Evolutionary conservation across 2,888 invertebrate species (phyloP).

Genomic region (Plagodis dolabraria): DNA sequence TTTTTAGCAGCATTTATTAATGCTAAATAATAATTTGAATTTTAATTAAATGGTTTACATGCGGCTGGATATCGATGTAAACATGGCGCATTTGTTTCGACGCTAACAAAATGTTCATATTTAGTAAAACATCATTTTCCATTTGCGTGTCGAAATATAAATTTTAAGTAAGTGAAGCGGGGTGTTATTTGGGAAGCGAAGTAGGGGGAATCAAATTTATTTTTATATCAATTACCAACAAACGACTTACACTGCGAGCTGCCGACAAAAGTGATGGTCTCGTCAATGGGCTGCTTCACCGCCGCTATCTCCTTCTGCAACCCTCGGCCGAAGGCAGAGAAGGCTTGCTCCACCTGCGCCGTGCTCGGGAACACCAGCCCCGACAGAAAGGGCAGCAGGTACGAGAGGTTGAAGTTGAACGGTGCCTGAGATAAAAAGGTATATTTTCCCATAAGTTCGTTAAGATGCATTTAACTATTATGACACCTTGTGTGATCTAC

Average conservation of each 20-base stretch:
- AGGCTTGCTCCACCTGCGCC: constrained; percentile 8
- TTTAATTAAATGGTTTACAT: too few relatives aligned
- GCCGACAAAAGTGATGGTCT: constrained; percentile 46
- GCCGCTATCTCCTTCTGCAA: constrained; percentile 48
- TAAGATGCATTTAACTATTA: too few relatives aligned
- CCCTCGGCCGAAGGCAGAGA: constrained; percentile 18
- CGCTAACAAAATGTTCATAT: too few relatives aligned
- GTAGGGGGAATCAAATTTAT: background rate
- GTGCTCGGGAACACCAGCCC: constrained; percentile 11
- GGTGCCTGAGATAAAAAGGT: constrained; percentile 10
- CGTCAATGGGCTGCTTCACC: constrained; percentile 55
- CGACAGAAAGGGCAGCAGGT: constrained; percentile 19
- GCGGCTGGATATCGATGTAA: too few relatives aligned
- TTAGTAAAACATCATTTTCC: too few relatives aligned
- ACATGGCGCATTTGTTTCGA: too few relatives aligned
- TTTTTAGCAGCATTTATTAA: too few relatives aligned
- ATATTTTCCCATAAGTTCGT: background rate
- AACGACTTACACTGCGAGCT: constrained; percentile 55
- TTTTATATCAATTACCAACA: background rate
- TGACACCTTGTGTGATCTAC: too few relatives aligned
- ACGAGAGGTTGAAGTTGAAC: constrained; percentile 16
- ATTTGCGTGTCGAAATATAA: too few relatives aligned
- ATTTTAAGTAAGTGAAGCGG: too few relatives aligned
- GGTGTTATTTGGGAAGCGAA: too few relatives aligned
- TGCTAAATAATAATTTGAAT: too few relatives aligned